Conservation (phyloP, 1,140 invertebrate species). For the Sitophilus oryzae region DNA sequence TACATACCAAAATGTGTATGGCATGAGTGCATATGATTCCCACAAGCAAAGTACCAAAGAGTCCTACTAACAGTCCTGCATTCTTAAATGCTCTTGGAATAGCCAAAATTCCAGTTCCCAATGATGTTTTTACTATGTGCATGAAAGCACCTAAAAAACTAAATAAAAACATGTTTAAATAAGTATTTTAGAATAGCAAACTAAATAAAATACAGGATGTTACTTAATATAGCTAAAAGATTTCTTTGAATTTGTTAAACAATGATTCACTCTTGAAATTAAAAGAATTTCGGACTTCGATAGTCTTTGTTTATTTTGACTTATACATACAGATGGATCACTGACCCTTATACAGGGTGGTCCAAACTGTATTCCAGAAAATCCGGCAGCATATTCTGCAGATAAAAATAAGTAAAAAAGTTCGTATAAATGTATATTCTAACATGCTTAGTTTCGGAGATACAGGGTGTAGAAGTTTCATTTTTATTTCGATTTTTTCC, state of each 20-base stretch:
- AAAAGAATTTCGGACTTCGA: no score
- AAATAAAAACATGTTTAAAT: slow-evolving; percentile 27
- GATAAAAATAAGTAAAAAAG: no score
- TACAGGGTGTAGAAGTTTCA: no score
- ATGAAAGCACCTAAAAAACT: slow-evolving; percentile 65
- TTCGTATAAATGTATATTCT: no score
- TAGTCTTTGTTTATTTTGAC: no score
- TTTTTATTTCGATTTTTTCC: no score
- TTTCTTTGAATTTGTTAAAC: background rate
- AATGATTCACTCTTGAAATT: no score
- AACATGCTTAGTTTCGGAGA: no score
- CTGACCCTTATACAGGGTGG: no score
- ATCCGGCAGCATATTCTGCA: no score
- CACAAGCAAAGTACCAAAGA: slow-evolving; percentile 62
- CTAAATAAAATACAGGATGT: slow-evolving; percentile 25
- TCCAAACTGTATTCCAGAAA: no score
- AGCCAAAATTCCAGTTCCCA: slow-evolving; percentile 81
- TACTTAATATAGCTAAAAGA: slow-evolving; percentile 7
- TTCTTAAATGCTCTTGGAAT: slow-evolving; percentile 81
- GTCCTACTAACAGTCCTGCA: slow-evolving; percentile 66
- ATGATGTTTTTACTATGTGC: slow-evolving; percentile 74
- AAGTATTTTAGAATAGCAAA: background rate
- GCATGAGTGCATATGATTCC: slow-evolving; percentile 72
- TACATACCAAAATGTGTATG: slow-evolving; percentile 67
- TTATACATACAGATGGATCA: no score